Conservation (phyloP, 2,888 invertebrate species). For the Brachyptera putata region DNA sequence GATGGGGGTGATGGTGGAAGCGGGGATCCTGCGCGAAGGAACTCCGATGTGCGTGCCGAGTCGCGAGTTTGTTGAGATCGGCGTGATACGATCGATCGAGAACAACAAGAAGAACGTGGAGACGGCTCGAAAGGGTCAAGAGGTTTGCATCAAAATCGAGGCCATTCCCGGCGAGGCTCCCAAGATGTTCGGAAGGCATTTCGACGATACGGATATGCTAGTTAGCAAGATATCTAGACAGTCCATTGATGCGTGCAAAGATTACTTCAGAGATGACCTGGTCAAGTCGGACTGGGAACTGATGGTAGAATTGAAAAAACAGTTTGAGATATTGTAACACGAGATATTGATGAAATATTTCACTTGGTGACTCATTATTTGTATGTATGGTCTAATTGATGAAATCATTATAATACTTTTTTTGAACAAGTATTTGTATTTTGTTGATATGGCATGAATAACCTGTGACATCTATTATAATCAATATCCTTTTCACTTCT, state of each 20-base stretch:
- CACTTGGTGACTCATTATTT: not conserved
- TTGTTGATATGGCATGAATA: too few species aligned
- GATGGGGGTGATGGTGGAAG: conserved; percentile 91
- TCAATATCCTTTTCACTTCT: not conserved
- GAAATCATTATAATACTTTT: not conserved
- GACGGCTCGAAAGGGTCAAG: conserved; percentile 90
- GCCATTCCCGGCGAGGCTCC: conserved; percentile 97
- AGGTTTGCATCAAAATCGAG: conserved; percentile 96
- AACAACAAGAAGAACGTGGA: conserved; percentile 94
- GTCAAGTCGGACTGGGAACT: conserved; percentile 96
- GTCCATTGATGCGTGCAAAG: conserved; percentile 98
- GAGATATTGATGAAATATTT: not conserved
- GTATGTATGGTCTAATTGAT: not conserved
- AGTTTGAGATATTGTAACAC: conserved; percentile 85
- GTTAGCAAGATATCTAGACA: conserved; percentile 97
- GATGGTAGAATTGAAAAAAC: conserved; percentile 96
- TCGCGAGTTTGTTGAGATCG: conserved; percentile 94
- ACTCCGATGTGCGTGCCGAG: conserved; percentile 97
- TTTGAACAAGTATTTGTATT: not conserved
- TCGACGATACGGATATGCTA: conserved; percentile 92
- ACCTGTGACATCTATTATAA: too few species aligned
- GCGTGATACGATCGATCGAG: conserved; percentile 92
- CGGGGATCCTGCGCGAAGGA: conserved; percentile 91
- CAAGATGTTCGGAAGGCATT: conserved; percentile 97
- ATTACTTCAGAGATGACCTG: conserved; percentile 97